phyloP scores from a whole-genome alignment of 2,888 invertebrate genomes.

The Calameuta idolon region DNA sequence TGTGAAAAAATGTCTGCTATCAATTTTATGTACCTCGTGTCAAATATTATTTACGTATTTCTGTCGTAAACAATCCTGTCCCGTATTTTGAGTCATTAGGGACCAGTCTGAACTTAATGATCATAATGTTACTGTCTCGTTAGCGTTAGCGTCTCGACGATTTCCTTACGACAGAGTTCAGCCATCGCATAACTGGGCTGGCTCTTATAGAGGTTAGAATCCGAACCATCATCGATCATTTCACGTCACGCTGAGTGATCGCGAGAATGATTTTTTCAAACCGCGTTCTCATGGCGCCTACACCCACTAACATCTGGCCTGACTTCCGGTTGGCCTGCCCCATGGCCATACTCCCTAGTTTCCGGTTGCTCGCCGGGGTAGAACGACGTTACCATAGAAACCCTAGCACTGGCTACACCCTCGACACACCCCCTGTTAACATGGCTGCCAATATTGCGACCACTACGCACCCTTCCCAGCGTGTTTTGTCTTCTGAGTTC shows the following conservation, averaged over 20 bases:
- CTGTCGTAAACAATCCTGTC: not conserved
- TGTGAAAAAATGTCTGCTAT: not conserved
- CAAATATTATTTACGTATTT: not conserved
- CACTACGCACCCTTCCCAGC: conserved; percentile 10
- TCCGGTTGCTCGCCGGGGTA: conserved; percentile 37
- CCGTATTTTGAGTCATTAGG: not conserved
- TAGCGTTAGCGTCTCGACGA: not conserved
- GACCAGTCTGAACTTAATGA: not conserved
- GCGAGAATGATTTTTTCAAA: conserved; percentile 37
- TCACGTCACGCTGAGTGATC: conserved; percentile 44
- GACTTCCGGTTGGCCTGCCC: conserved; percentile 22
- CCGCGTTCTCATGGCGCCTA: conserved; percentile 3
- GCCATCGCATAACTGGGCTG: not conserved
- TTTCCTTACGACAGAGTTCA: not conserved
- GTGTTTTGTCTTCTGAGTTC: not conserved
- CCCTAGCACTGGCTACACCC: conserved; percentile 46
- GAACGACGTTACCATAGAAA: conserved; percentile 57
- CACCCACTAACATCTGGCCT: conserved; percentile 4
- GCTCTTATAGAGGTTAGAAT: not conserved
- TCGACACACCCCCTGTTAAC: conserved; percentile 51
- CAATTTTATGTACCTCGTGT: not conserved
- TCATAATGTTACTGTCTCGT: too few relatives aligned
- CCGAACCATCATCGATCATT: conserved; percentile 42
- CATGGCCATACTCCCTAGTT: not conserved
- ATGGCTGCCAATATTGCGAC: conserved; percentile 43